Evolutionary conservation across 2,797 vertebrate genomes (phyloP), one percentile per base, ranked within the genome.

Genomic region (Acanthurus leucopareius): DNA sequence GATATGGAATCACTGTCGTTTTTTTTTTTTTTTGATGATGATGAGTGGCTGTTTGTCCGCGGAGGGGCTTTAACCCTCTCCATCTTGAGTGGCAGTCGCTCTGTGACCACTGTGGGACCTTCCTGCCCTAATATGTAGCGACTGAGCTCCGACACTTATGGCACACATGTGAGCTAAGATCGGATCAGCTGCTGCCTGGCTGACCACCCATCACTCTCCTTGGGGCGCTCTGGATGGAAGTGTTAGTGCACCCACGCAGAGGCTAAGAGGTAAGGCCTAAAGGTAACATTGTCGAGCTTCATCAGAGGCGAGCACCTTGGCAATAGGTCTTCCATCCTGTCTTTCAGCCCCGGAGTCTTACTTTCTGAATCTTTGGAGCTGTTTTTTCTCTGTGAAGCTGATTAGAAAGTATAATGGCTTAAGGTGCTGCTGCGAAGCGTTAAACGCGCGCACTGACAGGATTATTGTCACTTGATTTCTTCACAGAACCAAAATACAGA

Each of bases 381-480:
- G 25, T 22, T 75, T 54, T 65, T 14, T 48, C 14, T 45, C 15
- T 13, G 7, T 63, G 66, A 66, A 17, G 51, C 58, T 83, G 63
- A 80, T 85, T 73, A 54, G 28, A 81, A 86, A 74, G 68, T 65
- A 68, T 32, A 75, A 75, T 15, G 48, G 73, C 79, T 79, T 11
- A 5, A 73, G 77, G 72, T 71, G 83, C 57, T 85, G 73, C 70
- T 72, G 69, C 1, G 25, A 80, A 88, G 81, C 82, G 61, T 86
- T 74, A 88, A 90, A 90, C 62, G 3, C 53, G 3, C 53, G 80
- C 77, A 66, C 85, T 82, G 86, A 86, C 81, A 75, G 44, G 64
- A 90, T 91, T 86, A 84, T 62, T 88, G 68, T 86, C 88, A 85
- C 77, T 86, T 83, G 51, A 76, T 86, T 92, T 90, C 82, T 73